phyloP scores from a whole-genome alignment of 1,140 invertebrate genomes.

The Caligus rogercresseyi region DNA sequence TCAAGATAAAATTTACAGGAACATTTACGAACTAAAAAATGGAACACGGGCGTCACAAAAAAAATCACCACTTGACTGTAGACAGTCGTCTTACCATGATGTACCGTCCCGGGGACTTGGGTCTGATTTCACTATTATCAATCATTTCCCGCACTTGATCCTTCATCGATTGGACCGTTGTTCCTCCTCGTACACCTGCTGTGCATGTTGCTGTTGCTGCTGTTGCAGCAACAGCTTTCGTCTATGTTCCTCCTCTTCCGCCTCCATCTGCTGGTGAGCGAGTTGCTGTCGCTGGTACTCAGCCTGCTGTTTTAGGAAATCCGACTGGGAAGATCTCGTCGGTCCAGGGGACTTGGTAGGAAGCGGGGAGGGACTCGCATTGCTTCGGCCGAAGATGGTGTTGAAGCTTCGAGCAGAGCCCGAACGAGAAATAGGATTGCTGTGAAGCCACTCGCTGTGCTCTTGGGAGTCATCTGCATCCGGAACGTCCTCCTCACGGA shows the following conservation, averaged over 20 bases:
- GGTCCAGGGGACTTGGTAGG: background rate
- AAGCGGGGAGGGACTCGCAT: background rate
- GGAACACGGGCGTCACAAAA: too few species aligned
- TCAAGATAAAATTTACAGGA: too few species aligned
- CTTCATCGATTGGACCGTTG: conserved; percentile 1
- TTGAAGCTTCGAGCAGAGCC: conserved; percentile 18
- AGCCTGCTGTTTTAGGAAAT: conserved; percentile 10
- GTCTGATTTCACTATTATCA: conserved; percentile 1
- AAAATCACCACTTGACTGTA: too few species aligned
- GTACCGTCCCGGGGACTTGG: background rate
- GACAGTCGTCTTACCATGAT: background rate
- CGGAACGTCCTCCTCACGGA: conserved; percentile 16
- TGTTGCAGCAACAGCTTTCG: background rate
- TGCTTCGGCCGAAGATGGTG: conserved; percentile 5
- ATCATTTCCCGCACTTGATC: conserved; percentile 17
- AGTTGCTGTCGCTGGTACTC: background rate
- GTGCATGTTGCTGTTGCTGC: conserved; percentile 4
- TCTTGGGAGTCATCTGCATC: background rate
- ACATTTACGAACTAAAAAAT: too few species aligned
- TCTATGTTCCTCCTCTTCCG: background rate
- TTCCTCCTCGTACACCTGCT: background rate
- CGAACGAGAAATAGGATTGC: conserved; percentile 11
- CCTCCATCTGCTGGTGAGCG: background rate
- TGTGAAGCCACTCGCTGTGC: background rate
- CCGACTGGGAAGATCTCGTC: background rate